Percentiles rank a stretch among this genome's conserved stretches.
Evolutionary conservation across 2,113 vertebrate genomes (phyloP).

Genomic region (Sander lucioperca): DNA sequence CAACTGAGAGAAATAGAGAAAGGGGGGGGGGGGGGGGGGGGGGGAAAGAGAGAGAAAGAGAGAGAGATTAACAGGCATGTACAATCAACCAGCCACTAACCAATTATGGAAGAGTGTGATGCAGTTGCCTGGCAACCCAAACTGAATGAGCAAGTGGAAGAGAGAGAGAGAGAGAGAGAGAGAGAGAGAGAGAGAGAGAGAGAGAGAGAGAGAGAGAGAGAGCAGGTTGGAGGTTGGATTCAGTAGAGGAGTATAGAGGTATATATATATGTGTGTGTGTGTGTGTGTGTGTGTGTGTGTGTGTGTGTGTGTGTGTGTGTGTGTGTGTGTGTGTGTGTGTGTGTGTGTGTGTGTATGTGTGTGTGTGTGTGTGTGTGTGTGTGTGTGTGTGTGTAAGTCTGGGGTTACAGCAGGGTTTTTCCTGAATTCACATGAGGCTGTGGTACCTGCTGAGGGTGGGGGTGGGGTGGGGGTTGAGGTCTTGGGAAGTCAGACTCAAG

Average conservation of each 20-base stretch:
- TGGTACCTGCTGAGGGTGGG: conserved; percentile 1
- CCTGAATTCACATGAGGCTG: conserved; percentile 43
- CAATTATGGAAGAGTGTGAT: conserved; percentile 78
- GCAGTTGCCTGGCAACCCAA: conserved; percentile 79
- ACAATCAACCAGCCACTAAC: conserved; percentile 76
- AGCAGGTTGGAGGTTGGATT: conserved; percentile 49
- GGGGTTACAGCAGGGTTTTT: conserved; percentile 48
- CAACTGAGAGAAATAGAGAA: conserved; percentile 82
- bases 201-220: conserved; percentile 40
- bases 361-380: background rate
- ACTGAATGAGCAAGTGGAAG: conserved; percentile 59
- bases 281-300: background rate
- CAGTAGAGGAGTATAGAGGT: conserved; percentile 28
- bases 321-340: conserved; percentile 8
- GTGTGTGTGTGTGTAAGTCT: conserved; percentile 31
- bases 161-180: conserved; percentile 19
- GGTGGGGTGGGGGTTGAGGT: background rate
- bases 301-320: conserved; percentile 5
- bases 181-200: conserved; percentile 34
- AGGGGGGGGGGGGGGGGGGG: conserved; percentile 11
- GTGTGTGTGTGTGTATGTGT: background rate
- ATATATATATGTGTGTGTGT: background rate
- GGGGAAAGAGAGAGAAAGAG: conserved; percentile 48
- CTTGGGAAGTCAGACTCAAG: conserved; percentile 25
- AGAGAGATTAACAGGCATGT: conserved; percentile 76